Evolutionary conservation across 2,888 invertebrate genomes (phyloP).

Genomic region (Eumacrocentrus americanus): DNA sequence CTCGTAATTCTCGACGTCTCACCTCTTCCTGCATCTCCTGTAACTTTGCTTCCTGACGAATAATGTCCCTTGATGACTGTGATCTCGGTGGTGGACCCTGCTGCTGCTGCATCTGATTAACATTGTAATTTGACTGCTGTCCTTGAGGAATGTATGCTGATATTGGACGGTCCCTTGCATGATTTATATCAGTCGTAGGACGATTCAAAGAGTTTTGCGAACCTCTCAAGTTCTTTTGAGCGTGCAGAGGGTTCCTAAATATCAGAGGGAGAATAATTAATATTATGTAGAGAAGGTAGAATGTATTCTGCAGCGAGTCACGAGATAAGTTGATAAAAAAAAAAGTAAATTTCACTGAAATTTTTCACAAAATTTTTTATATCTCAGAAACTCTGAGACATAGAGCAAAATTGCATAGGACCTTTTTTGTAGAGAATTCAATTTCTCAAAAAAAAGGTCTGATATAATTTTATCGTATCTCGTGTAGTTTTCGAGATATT

Average conservation of each 20-base stretch:
- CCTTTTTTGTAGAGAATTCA: too few species aligned
- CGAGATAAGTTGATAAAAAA: too few species aligned
- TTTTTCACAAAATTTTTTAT: too few species aligned
- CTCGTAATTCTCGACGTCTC: constrained; percentile 64
- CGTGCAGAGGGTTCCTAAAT: constrained; percentile 52
- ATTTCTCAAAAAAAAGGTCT: too few species aligned
- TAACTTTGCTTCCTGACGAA: constrained; percentile 70
- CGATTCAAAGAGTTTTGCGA: constrained; percentile 69
- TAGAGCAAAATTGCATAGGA: too few species aligned
- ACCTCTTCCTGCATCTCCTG: constrained; percentile 86
- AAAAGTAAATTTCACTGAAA: too few species aligned
- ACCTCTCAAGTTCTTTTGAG: constrained; percentile 63
- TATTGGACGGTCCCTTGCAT: constrained; percentile 64
- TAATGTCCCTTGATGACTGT: constrained; percentile 63
- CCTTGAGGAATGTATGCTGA: constrained; percentile 64
- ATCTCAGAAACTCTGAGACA: too few species aligned
- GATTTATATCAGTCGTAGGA: constrained; percentile 59
- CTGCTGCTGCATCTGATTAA: constrained; percentile 44
- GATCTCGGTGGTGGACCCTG: constrained; percentile 58
- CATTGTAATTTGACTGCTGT: constrained; percentile 46
- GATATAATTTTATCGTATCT: too few species aligned
- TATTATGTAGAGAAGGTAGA: too few species aligned
- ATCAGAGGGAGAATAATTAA: neutral
- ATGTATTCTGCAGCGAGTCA: too few species aligned
- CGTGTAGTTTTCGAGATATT: too few species aligned